Percentiles rank a stretch among this genome's conserved stretches.
phyloP scores from a whole-genome alignment of 2,797 vertebrate genomes.

The Parauchenoglanis punctatus region DNA sequence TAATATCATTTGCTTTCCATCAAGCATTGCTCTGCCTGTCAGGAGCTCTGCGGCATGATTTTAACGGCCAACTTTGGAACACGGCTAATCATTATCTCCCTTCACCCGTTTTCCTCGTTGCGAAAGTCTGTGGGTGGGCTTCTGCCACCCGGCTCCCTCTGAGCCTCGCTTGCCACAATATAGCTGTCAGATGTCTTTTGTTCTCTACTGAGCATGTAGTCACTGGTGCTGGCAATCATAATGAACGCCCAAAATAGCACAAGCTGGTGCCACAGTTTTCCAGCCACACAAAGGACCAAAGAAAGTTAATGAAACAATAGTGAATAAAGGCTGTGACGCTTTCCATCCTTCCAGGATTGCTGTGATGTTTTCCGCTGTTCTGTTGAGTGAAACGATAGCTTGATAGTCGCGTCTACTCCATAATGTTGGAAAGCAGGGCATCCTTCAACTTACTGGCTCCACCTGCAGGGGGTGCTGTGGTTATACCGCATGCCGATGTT shows the following conservation, averaged over 20 bases:
- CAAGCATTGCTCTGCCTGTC: constrained; percentile 52
- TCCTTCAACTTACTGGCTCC: background rate
- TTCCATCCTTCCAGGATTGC: background rate
- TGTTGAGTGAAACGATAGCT: background rate
- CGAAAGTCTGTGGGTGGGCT: constrained; percentile 50
- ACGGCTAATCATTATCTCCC: constrained; percentile 64
- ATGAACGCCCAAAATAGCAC: constrained; percentile 41
- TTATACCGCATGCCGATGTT: constrained; percentile 12
- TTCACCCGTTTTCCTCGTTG: constrained; percentile 60
- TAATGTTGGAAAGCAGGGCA: background rate
- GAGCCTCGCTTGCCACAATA: constrained; percentile 34
- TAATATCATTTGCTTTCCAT: constrained; percentile 66
- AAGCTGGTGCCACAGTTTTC: constrained; percentile 27
- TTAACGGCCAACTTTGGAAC: constrained; percentile 60
- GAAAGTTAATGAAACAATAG: constrained; percentile 39
- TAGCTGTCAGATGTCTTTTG: constrained; percentile 53
- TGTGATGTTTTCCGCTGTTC: constrained; percentile 11
- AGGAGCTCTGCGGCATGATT: constrained; percentile 30
- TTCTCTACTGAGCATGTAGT: constrained; percentile 42
- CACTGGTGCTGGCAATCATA: constrained; percentile 39
- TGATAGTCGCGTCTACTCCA: constrained; percentile 7
- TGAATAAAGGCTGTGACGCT: background rate
- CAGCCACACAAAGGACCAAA: constrained; percentile 39
- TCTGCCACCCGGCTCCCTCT: constrained; percentile 43
- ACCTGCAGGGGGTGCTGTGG: constrained; percentile 57